phyloP scores from a whole-genome alignment of 2,888 invertebrate species.

The Conomelus anceps region DNA sequence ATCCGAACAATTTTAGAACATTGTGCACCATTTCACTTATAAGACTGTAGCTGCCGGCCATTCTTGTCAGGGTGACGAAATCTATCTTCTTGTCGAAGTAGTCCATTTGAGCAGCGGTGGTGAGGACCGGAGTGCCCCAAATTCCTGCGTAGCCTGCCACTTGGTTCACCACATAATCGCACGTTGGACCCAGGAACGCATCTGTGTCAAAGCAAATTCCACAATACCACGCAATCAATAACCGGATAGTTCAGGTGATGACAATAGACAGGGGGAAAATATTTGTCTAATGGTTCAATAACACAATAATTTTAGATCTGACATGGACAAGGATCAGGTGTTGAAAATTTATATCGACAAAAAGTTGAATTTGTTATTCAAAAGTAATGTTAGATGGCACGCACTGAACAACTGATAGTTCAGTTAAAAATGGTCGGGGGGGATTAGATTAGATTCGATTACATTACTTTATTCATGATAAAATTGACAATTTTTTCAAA shows the following conservation, averaged over 20 bases:
- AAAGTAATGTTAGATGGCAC: no score
- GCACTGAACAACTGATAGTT: no score
- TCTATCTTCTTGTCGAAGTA: conserved; percentile 62
- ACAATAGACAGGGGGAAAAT: no score
- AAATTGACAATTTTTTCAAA: no score
- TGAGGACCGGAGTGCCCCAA: conserved; percentile 75
- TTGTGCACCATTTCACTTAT: conserved; percentile 61
- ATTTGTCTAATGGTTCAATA: no score
- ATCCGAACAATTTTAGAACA: conserved; percentile 64
- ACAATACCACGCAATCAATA: neutral
- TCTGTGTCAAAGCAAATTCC: conserved; percentile 47
- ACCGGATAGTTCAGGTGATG: neutral
- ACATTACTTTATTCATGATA: no score
- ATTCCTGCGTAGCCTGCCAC: conserved; percentile 71
- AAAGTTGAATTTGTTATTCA: no score
- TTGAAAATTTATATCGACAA: no score
- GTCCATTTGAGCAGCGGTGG: conserved; percentile 71
- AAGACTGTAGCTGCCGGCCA: conserved; percentile 73
- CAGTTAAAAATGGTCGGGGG: no score
- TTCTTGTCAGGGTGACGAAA: conserved; percentile 72
- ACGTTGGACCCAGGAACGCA: conserved; percentile 78
- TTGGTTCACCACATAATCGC: conserved; percentile 80
- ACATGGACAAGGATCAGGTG: no score
- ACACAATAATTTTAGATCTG: no score
- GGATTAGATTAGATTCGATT: no score